Conservation (phyloP, 2,888 invertebrate species). For the Drosophila barbarae region DNA sequence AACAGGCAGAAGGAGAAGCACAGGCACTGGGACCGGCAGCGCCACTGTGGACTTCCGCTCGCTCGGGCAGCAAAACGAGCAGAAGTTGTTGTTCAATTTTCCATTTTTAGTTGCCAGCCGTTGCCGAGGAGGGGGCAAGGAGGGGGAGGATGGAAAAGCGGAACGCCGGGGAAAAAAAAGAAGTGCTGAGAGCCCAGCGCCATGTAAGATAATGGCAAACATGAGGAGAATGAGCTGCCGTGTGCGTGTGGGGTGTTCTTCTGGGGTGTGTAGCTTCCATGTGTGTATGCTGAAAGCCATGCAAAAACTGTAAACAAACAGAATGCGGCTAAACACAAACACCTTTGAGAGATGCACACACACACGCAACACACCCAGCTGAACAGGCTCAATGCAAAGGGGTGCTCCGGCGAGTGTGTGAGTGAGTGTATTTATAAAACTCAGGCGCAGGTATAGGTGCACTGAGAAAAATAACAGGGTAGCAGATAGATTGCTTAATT, state of each 20-base stretch:
- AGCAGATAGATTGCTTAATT: neutral
- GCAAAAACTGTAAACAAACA: constrained; percentile 73
- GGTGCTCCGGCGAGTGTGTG: constrained; percentile 22
- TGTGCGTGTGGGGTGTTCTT: constrained; percentile 24
- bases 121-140: constrained; percentile 19
- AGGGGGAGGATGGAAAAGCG: constrained; percentile 12
- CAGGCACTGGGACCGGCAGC: constrained; percentile 17
- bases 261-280: neutral
- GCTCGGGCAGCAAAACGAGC: constrained; percentile 77
- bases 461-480: constrained; percentile 1
- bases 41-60: constrained; percentile 64
- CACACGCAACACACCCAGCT: constrained; percentile 14
- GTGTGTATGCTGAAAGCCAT: constrained; percentile 57
- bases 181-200: constrained; percentile 39
- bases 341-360: constrained; percentile 68
- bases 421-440: constrained; percentile 57
- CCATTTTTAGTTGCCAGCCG: constrained; percentile 66
- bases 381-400: constrained; percentile 19
- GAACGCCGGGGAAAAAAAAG: constrained; percentile 33
- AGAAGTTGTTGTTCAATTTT: constrained; percentile 78
- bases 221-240: constrained; percentile 44
- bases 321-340: constrained; percentile 71
- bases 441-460: constrained; percentile 40
- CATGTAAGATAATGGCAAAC: constrained; percentile 66
- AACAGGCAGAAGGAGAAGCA: constrained; percentile 7